These are phyloP conservation scores for Phaenicophaeus curvirostris DNA, from an alignment of 2,797 vertebrate species.

Conservation along the genomic window DNA sequence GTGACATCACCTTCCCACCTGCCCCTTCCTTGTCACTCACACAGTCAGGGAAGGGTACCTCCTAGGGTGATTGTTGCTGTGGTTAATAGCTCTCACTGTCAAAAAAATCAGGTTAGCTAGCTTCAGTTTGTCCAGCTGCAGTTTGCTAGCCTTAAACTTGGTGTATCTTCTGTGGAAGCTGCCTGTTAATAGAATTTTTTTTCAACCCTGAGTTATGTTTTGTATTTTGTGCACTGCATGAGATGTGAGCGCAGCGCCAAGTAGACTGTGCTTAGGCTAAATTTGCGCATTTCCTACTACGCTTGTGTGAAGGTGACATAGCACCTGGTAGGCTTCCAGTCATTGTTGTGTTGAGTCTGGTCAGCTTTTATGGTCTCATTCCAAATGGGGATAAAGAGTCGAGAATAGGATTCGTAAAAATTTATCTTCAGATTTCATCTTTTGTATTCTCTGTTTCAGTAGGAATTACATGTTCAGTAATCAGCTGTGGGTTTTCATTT, in stretches of 20 bases:
- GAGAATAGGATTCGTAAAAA: neutral
- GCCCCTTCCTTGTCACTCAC: neutral
- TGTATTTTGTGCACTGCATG: neutral
- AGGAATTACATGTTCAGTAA: neutral
- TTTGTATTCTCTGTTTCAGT: neutral
- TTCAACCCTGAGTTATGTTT: neutral
- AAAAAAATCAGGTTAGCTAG: neutral
- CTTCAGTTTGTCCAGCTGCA: neutral
- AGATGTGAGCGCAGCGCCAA: neutral
- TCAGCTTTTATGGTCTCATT: neutral
- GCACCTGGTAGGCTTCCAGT: neutral
- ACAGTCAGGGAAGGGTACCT: neutral
- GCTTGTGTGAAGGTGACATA: neutral
- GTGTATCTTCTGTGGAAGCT: neutral
- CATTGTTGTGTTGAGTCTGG: neutral
- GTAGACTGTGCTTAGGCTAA: neutral
- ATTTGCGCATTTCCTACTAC: neutral
- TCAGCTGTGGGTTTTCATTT: conserved; percentile 26
- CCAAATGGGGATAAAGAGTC: neutral
- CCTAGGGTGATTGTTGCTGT: neutral
- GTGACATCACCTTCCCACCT: neutral
- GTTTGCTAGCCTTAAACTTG: neutral
- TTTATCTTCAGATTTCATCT: neutral
- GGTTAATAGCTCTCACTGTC: neutral
- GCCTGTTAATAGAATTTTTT: neutral